phyloP scores from a whole-genome alignment of 2,113 vertebrate genomes.

The Ardeotis arabs region DNA sequence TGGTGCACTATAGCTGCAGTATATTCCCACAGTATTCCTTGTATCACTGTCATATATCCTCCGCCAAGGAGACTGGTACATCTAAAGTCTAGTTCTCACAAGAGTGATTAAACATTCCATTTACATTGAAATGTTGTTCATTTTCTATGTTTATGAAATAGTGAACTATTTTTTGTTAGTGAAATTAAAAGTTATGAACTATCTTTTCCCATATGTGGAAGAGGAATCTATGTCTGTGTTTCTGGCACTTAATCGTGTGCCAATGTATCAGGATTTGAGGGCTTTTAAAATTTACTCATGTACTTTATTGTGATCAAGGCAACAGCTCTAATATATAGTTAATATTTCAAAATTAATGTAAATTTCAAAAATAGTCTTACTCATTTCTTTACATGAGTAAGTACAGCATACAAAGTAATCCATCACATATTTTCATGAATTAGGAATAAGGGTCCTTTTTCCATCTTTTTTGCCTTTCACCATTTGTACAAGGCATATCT shows the following conservation, averaged over 20 bases:
- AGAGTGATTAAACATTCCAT: background rate
- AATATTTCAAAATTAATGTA: background rate
- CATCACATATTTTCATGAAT: background rate
- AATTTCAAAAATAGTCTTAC: background rate
- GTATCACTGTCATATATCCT: background rate
- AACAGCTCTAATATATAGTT: background rate
- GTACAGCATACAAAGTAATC: background rate
- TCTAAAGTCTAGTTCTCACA: background rate
- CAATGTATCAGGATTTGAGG: background rate
- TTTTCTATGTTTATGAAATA: background rate
- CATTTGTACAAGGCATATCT: background rate
- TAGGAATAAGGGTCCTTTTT: background rate
- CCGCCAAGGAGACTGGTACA: background rate
- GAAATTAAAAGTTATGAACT: background rate
- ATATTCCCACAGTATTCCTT: background rate
- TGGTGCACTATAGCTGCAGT: background rate
- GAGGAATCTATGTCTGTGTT: too few relatives aligned
- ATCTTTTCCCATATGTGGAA: too few relatives aligned
- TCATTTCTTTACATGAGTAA: background rate
- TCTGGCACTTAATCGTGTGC: background rate
- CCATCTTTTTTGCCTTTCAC: background rate
- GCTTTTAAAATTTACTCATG: background rate
- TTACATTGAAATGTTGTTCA: background rate
- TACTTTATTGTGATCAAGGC: background rate
- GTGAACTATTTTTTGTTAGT: too few relatives aligned